These are phyloP conservation scores for Odocoileus hemionus DNA, from an alignment of 2,113 vertebrate genomes.

Conservation along the genomic window DNA sequence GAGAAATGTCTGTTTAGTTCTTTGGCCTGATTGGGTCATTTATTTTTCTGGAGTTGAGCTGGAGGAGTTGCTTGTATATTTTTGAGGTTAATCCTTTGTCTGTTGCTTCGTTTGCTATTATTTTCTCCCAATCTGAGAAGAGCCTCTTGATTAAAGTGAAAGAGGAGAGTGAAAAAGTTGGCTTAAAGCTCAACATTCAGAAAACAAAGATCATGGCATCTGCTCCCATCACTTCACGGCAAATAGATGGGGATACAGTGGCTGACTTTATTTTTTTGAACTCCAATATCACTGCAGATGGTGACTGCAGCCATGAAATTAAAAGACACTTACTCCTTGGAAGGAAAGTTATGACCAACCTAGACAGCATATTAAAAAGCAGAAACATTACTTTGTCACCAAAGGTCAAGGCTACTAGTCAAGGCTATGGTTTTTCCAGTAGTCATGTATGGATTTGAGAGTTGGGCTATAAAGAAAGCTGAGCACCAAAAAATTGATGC, in stretches of 20 bases:
- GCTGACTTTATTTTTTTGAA: neutral
- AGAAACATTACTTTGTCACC: neutral
- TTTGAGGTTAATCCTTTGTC: too few relatives aligned
- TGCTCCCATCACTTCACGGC: neutral
- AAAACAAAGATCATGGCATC: neutral
- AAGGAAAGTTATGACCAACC: neutral
- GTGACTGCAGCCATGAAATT: neutral
- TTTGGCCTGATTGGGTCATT: too few relatives aligned
- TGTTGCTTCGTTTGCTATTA: too few relatives aligned
- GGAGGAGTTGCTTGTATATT: too few relatives aligned
- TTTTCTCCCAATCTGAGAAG: too few relatives aligned
- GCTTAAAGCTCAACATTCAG: neutral
- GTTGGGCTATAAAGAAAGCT: neutral
- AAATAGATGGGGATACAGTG: neutral
- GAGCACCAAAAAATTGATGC: rapidly evolving
- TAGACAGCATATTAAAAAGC: neutral
- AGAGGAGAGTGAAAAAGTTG: neutral
- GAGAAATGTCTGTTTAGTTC: too few relatives aligned
- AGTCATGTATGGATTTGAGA: neutral
- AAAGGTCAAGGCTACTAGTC: neutral
- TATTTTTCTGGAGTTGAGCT: too few relatives aligned
- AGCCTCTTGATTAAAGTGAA: neutral
- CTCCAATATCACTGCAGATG: neutral
- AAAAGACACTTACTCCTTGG: neutral
- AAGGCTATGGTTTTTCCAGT: neutral